phyloP scores from a whole-genome alignment of 2,888 invertebrate genomes.

The Cryptocephalus primarius region DNA sequence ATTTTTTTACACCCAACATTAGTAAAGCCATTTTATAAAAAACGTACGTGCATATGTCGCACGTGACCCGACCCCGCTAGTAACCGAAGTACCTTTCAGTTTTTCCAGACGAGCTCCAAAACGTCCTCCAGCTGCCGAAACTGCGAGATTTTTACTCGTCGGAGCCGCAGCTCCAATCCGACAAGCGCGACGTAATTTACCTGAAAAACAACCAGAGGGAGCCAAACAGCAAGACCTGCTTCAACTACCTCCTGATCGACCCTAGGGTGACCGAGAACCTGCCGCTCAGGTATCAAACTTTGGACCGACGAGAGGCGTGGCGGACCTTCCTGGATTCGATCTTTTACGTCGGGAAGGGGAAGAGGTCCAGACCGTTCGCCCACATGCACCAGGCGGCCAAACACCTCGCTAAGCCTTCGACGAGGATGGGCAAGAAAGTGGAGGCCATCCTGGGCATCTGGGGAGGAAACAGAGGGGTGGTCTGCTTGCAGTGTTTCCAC shows the following conservation, averaged over 20 bases:
- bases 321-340: constrained; percentile 70
- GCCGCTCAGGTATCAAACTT: constrained; percentile 44
- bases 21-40: too few relatives aligned
- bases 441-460: constrained; percentile 80
- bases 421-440: constrained; percentile 44
- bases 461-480: constrained; percentile 71
- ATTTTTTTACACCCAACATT: too few relatives aligned
- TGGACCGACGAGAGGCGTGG: constrained; percentile 52
- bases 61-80: too few relatives aligned
- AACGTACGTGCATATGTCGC: too few relatives aligned
- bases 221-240: constrained; percentile 70
- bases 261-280: constrained; percentile 72
- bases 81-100: too few relatives aligned
- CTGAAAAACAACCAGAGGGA: constrained; percentile 41
- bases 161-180: too few relatives aligned
- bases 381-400: constrained; percentile 82
- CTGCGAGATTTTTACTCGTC: too few relatives aligned
- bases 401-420: constrained; percentile 61
- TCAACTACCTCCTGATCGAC: constrained; percentile 84
- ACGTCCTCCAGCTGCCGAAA: too few relatives aligned
- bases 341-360: constrained; percentile 85
- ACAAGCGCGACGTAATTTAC: too few relatives aligned
- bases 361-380: constrained; percentile 74
- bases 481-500: constrained; percentile 84
- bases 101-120: too few relatives aligned